These are phyloP conservation scores for Mactra quadrangularis DNA, from an alignment of 1,140 invertebrate genomes.

Conservation along the genomic window DNA sequence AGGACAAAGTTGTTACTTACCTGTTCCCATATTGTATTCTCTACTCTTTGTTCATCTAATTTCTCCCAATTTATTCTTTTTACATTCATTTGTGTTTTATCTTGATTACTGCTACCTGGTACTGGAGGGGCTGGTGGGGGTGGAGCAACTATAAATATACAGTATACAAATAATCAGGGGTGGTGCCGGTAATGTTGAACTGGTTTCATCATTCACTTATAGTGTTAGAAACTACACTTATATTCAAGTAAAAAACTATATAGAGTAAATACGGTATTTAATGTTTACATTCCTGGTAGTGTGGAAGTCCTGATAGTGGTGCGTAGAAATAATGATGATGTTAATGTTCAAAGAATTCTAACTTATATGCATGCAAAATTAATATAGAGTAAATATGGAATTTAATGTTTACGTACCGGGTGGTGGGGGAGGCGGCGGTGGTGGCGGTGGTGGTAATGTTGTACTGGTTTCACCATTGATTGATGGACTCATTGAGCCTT, in stretches of 20 bases:
- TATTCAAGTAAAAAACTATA: no score
- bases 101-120: constrained; percentile 10
- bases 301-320: no score
- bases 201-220: constrained; percentile 15
- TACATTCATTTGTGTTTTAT: constrained; percentile 74
- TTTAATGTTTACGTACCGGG: no score
- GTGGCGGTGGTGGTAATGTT: constrained; percentile 66
- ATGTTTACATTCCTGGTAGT: no score
- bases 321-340: no score
- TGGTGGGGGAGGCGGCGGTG: constrained; percentile 73
- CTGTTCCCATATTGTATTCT: constrained; percentile 80
- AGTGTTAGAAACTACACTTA: no score
- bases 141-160: constrained; percentile 33
- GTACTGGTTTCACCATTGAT: constrained; percentile 23
- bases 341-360: no score
- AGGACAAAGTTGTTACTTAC: constrained; percentile 50
- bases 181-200: constrained; percentile 59
- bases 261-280: no score
- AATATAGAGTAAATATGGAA: no score
- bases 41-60: constrained; percentile 75
- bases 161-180: constrained; percentile 37
- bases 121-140: constrained; percentile 37
- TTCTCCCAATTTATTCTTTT: constrained; percentile 84
- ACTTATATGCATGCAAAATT: no score
- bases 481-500: not conserved